Evolutionary conservation across 2,888 invertebrate genomes (phyloP), one percentile per base, ranked within the genome.

Genomic region (Smittia aterrima): DNA sequence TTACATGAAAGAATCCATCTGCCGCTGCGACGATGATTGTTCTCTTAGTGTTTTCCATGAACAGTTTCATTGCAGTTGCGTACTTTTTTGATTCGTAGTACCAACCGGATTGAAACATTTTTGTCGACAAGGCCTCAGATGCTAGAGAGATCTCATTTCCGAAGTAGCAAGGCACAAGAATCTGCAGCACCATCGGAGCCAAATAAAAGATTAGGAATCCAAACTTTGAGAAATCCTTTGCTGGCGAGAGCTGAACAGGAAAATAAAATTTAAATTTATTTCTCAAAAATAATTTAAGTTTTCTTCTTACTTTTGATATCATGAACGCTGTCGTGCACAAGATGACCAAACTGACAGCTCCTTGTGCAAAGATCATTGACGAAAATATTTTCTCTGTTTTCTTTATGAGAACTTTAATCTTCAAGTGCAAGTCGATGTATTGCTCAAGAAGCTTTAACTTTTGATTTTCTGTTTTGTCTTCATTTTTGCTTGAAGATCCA

Each of bases 131-230:
- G 6, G 40, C 24, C 11, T 20, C 13, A 11, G 68, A 47, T 13
- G 13, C 13, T 2, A 47, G 2, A 3, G 9, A 6, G n/a, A 68
- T 18, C 20, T 68, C 68, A 18, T 68, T 68, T 1, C 68, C 68
- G 11, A 68, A 68, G 18, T 47, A 68, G 9, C 68, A 68, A n/a
- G 68, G 68, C 1, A 68, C 4, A 13, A 68, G 38, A 1, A 68
- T 68, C 13, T 68, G 22, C 11, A 68, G 11, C 2, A 40, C 24
- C 68, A 68, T 68, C 4, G 68, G 68, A n/a, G 20, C 6, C 68
- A 68, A 41, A 41, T 68, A 68, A 47, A 16, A 3, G n/a, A 47
- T 6, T 11, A 47, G 2, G n/a, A 47, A 47, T 13, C 2, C 16
- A 11, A 6, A 47, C n/a, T 32, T 3, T 6, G n/a, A 22, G 58